Base-by-base conservation (phyloP, 2,797 vertebrate genomes). In the Tadarida brasiliensis region DNA sequence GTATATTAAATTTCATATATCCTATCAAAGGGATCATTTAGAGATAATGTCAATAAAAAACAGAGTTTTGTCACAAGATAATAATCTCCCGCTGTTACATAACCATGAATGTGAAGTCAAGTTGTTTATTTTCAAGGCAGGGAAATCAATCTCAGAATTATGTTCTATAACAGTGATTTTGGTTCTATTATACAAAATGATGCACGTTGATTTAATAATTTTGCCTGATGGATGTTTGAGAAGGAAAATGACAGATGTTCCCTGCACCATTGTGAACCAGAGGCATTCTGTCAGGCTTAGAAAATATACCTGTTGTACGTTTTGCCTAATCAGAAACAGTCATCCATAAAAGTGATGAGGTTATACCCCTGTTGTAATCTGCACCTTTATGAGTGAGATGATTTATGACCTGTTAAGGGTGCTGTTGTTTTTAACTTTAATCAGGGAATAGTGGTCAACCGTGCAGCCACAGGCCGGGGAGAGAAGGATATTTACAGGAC, bases 81-180 rank as follows among this genome's bases (percentile, higher is more conserved):
- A 98, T 97, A 91, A 97, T 93, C 95, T 96, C 95, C 98, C 96
- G 95, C 97, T 98, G 97, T 95, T 98, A 90, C 90, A 96, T 94
- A 98, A 98, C 96, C 96, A 93, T 90, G 90, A 95, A 97, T 1
- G 26, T 83, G 85, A 94, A 96, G 94, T 87, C 90, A 96, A 96
- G 73, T 82, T 96, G 96, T 97, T 98, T 98, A 98, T 97, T 97
- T 98, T 97, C 95, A 95, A 97, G 97, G 96, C 92, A 97, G 96
- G 49, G 71, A 96, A 94, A 85, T 97, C 95, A 97, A 97, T 97
- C 65, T 89, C 73, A 5, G 85, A 89, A 97, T 89, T 97, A 96
- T 87, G 94, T 96, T 98, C 94, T 92, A 91, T 96, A 97, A 97
- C 57, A 94, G 97, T 96, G 68, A 95, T 94, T 97, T 97, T 97